Conservation (phyloP, 1,140 invertebrate species). For the Centruroides sculpturatus region DNA sequence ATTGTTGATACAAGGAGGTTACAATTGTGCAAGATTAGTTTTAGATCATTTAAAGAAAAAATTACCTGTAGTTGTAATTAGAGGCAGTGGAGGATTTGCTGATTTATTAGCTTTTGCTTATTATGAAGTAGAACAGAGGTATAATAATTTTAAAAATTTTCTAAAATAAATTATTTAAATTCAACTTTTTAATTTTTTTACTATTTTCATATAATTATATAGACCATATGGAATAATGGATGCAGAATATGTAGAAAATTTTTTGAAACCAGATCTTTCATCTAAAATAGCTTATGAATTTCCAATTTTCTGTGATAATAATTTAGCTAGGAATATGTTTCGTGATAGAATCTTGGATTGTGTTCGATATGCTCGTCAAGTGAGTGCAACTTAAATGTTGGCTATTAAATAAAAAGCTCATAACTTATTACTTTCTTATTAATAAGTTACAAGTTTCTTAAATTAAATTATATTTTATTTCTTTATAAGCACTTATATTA, state of each 20-base stretch:
- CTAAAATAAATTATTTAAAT: too few species aligned
- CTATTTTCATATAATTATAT: background rate
- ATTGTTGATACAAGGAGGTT: constrained; percentile 29
- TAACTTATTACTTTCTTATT: too few species aligned
- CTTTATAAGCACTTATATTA: too few species aligned
- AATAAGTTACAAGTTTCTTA: too few species aligned
- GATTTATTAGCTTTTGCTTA: constrained; percentile 30
- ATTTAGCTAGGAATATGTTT: constrained; percentile 19
- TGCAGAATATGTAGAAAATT: constrained; percentile 27
- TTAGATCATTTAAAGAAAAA: constrained; percentile 29
- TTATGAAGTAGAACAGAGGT: constrained; percentile 29
- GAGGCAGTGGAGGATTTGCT: constrained; percentile 29
- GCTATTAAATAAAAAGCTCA: too few species aligned
- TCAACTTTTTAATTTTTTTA: too few species aligned
- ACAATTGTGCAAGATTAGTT: constrained; percentile 25
- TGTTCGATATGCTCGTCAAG: constrained; percentile 25
- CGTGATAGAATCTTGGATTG: constrained; percentile 28
- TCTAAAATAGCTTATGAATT: constrained; percentile 26
- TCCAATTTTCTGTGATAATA: constrained; percentile 20
- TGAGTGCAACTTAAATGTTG: background rate
- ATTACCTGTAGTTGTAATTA: constrained; percentile 29
- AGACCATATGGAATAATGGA: constrained; percentile 17
- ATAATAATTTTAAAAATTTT: background rate
- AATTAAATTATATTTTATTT: too few species aligned
- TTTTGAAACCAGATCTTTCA: constrained; percentile 29